phyloP scores from a whole-genome alignment of 2,113 vertebrate genomes.

The Octodon degus region DNA sequence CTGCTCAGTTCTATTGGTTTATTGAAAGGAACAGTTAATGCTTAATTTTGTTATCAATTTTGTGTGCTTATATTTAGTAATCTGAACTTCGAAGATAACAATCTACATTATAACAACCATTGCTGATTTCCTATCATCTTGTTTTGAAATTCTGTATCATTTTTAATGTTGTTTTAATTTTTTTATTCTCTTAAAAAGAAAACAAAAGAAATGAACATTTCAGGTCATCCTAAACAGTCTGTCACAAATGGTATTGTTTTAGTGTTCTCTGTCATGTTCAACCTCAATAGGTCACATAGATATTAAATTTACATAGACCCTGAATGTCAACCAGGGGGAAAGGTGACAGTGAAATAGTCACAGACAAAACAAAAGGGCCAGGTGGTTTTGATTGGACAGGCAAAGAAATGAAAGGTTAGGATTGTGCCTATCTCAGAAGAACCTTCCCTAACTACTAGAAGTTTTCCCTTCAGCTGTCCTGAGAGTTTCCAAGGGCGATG shows the following conservation, averaged over 20 bases:
- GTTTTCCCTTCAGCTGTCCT: background rate
- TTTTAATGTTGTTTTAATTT: no score
- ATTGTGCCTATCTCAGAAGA: background rate
- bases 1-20: no score
- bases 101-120: no score
- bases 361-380: background rate
- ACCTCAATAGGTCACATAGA: conserved; percentile 46
- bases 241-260: background rate
- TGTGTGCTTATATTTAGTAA: no score
- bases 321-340: background rate
- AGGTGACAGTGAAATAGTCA: conserved; percentile 24
- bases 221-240: background rate
- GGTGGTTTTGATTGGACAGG: conserved; percentile 13
- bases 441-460: background rate
- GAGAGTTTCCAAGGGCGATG: background rate
- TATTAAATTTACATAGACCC: conserved; percentile 51
- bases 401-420: background rate
- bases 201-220: background rate
- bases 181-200: no score
- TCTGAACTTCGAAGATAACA: no score
- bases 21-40: no score
- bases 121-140: no score
- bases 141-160: no score
- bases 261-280: conserved; percentile 2
- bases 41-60: no score